A percentile compares a stretch with the other conserved stretches of the same genome.
Conservation (phyloP, 2,888 invertebrate species). For the Amphipyra tragopoginis region DNA sequence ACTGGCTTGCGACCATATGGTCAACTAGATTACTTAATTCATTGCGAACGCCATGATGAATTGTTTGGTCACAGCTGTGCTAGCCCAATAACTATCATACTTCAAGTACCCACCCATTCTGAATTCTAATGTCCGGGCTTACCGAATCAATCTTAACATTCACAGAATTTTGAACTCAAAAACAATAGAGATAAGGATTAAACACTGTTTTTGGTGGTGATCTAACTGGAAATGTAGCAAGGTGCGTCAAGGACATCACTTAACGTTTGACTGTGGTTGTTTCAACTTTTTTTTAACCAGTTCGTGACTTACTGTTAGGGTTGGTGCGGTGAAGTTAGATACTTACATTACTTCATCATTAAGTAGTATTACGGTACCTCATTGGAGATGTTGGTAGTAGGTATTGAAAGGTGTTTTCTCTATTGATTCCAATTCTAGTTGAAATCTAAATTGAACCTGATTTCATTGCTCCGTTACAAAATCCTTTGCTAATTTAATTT, state of each 20-base stretch:
- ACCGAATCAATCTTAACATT: slow-evolving; percentile 51
- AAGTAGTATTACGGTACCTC: no score
- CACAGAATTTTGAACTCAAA: slow-evolving; percentile 63
- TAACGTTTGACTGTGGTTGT: slow-evolving; percentile 74
- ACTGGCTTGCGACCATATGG: slow-evolving; percentile 44
- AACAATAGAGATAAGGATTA: slow-evolving; percentile 62
- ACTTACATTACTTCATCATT: no score
- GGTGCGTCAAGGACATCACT: slow-evolving; percentile 84
- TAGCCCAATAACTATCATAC: slow-evolving; percentile 64
- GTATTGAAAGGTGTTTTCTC: no score
- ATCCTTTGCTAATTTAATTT: no score
- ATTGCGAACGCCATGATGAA: slow-evolving; percentile 38
- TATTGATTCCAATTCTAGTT: no score
- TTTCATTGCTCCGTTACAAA: no score
- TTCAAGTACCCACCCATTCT: slow-evolving; percentile 68
- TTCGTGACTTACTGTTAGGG: slow-evolving; percentile 68
- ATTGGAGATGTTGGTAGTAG: no score
- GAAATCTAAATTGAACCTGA: not conserved
- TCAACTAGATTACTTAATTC: slow-evolving; percentile 41
- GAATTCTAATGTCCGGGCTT: slow-evolving; percentile 72
- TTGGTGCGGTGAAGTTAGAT: slow-evolving; percentile 34
- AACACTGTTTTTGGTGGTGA: slow-evolving; percentile 50
- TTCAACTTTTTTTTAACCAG: slow-evolving; percentile 75
- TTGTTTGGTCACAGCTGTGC: slow-evolving; percentile 64
- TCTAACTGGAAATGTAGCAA: slow-evolving; percentile 76